These are phyloP conservation scores for Melanchra persicariae DNA, from an alignment of 2,888 invertebrate species.

Conservation along the genomic window DNA sequence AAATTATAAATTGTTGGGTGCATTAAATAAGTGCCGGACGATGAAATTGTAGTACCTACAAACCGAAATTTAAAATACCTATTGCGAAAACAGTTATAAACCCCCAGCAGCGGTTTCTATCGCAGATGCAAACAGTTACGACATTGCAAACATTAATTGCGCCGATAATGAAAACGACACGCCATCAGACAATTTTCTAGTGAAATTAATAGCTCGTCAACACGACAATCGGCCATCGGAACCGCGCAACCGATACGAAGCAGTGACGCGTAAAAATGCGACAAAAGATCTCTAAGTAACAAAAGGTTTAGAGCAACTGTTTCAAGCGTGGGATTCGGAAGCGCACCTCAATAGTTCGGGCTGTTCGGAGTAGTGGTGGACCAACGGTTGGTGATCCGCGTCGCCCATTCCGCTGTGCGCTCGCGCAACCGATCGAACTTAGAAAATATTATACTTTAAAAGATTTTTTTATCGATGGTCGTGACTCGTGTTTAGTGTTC, in stretches of 20 bases:
- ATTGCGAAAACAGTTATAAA: constrained; percentile 18
- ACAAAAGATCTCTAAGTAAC: constrained; percentile 70
- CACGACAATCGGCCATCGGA: constrained; percentile 56
- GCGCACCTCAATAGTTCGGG: constrained; percentile 67
- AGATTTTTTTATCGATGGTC: constrained; percentile 46
- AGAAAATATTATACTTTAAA: constrained; percentile 36
- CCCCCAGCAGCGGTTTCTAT: constrained; percentile 10
- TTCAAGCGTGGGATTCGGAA: constrained; percentile 78
- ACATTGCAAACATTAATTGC: constrained; percentile 31
- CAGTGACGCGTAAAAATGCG: constrained; percentile 73
- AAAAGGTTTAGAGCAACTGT: constrained; percentile 76
- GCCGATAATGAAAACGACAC: constrained; percentile 53
- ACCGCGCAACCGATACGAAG: constrained; percentile 43
- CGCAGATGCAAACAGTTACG: constrained; percentile 20
- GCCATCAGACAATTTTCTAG: constrained; percentile 47
- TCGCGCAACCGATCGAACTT: constrained; percentile 70
- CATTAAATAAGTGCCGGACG: background rate
- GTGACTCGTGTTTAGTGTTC: constrained; percentile 65
- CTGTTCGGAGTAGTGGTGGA: constrained; percentile 74
- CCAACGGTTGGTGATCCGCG: constrained; percentile 80
- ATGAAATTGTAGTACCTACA: background rate
- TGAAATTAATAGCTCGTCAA: constrained; percentile 64
- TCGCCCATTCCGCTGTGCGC: constrained; percentile 78
- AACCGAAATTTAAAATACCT: background rate
- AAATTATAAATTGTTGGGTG: background rate